Evolutionary conservation across 2,113 vertebrate genomes (phyloP).

Genomic region (Riparia riparia): DNA sequence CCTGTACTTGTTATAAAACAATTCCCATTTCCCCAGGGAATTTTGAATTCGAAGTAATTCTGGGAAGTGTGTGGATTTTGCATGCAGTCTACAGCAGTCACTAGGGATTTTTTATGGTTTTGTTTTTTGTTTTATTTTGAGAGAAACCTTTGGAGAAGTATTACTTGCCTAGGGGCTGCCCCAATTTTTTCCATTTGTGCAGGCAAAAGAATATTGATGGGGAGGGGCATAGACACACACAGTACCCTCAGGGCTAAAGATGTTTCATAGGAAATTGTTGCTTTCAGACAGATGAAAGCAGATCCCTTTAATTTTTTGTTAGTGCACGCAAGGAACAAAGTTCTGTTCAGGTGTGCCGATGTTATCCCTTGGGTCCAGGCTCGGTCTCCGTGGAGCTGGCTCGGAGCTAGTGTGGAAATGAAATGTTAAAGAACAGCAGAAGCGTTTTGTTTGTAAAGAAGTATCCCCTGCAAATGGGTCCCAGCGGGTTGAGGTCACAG

Average conservation of each 20-base stretch:
- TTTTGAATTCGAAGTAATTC: neutral
- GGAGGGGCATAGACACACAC: slow-evolving; percentile 3
- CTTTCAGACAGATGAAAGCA: slow-evolving; percentile 53
- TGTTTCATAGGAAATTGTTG: slow-evolving; percentile 63
- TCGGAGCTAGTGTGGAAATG: neutral
- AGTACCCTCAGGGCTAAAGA: slow-evolving; percentile 17
- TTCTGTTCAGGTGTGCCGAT: neutral
- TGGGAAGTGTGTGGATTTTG: slow-evolving; percentile 16
- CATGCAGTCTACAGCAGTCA: neutral
- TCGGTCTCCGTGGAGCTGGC: neutral
- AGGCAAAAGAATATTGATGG: slow-evolving; percentile 18
- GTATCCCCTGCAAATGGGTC: neutral
- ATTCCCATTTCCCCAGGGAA: neutral
- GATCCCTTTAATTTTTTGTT: neutral
- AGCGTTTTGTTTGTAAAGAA: fast-evolving
- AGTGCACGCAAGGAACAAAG: neutral
- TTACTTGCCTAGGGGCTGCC: slow-evolving; percentile 45
- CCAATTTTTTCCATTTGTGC: slow-evolving; percentile 58
- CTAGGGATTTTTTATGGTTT: neutral
- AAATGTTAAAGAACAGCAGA: neutral
- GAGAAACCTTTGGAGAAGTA: slow-evolving; percentile 41
- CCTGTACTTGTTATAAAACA: neutral
- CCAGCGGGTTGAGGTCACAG: fast-evolving
- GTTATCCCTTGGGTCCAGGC: neutral
- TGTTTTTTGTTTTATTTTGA: slow-evolving; percentile 24